phyloP scores from a whole-genome alignment of 1,140 invertebrate species.

The Conopomorpha cramerella region DNA sequence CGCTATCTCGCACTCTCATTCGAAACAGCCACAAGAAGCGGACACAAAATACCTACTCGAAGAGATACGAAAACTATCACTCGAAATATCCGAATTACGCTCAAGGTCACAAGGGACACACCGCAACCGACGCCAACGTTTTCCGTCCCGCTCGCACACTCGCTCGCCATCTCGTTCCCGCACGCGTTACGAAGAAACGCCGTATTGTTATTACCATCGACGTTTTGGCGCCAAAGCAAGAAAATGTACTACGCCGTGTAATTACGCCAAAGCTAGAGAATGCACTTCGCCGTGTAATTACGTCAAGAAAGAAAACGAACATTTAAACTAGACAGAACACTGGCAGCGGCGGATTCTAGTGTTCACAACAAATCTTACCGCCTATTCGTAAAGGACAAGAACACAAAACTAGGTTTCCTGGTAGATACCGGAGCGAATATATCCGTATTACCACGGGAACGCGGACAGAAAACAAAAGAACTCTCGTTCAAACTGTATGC shows the following conservation, averaged over 20 bases:
- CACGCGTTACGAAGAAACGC: slow-evolving; percentile 1
- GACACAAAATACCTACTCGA: neutral
- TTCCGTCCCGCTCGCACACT: too few species aligned
- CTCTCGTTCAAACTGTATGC: slow-evolving; percentile 7
- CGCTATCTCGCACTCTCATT: neutral
- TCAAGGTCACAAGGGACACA: too few species aligned
- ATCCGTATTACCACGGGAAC: slow-evolving; percentile 9
- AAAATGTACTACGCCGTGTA: too few species aligned
- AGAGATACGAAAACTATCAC: neutral
- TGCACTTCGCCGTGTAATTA: slow-evolving; percentile 1
- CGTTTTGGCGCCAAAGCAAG: neutral
- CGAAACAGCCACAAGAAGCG: too few species aligned
- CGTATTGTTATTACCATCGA: slow-evolving; percentile 1
- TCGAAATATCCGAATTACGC: neutral
- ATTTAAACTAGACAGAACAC: slow-evolving; percentile 4
- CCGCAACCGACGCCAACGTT: neutral
- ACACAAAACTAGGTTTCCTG: slow-evolving; percentile 5
- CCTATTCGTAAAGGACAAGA: slow-evolving; percentile 12
- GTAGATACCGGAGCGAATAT: slow-evolving; percentile 17
- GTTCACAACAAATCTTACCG: neutral
- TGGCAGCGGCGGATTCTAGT: slow-evolving; percentile 3
- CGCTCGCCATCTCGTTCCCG: too few species aligned
- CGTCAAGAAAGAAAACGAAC: slow-evolving; percentile 1
- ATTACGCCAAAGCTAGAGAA: too few species aligned
- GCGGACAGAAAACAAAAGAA: neutral